Evolutionary conservation across 2,113 vertebrate species (phyloP).

Genomic region (Ammodytes marinus): DNA sequence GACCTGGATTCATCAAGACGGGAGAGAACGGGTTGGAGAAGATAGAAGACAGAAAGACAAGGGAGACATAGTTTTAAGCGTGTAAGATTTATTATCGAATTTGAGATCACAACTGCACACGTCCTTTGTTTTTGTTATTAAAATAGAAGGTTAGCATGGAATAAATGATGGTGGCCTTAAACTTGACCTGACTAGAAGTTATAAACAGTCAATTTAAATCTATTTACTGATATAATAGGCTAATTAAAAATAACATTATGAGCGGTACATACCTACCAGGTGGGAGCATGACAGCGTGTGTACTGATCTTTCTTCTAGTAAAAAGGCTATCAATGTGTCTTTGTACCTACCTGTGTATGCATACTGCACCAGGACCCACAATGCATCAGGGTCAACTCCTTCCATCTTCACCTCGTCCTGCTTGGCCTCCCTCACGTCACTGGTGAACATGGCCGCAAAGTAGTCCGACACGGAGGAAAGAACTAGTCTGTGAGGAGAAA

Average conservation of each 20-base stretch:
- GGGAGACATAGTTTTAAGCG: not conserved
- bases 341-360: constrained; percentile 88
- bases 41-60: not conserved
- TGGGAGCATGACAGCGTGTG: not conserved
- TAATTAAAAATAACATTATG: not conserved
- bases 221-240: not conserved
- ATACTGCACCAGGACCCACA: constrained; percentile 97
- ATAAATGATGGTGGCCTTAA: not conserved
- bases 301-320: not conserved
- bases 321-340: not conserved
- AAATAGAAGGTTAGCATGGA: not conserved
- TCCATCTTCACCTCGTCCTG: constrained; percentile 99
- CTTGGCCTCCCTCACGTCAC: constrained; percentile 95
- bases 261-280: not conserved
- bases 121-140: not conserved
- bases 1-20: constrained; percentile 82
- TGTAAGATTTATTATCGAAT: constrained; percentile 6
- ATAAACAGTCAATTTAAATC: no score
- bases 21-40: not conserved
- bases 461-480: constrained; percentile 98
- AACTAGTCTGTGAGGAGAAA: constrained; percentile 87
- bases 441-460: constrained; percentile 99
- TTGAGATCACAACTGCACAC: not conserved
- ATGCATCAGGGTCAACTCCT: constrained; percentile 95
- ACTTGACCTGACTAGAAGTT: not conserved